Evolutionary conservation across 2,888 invertebrate genomes (phyloP).

Genomic region (Sarcophaga subvicina): DNA sequence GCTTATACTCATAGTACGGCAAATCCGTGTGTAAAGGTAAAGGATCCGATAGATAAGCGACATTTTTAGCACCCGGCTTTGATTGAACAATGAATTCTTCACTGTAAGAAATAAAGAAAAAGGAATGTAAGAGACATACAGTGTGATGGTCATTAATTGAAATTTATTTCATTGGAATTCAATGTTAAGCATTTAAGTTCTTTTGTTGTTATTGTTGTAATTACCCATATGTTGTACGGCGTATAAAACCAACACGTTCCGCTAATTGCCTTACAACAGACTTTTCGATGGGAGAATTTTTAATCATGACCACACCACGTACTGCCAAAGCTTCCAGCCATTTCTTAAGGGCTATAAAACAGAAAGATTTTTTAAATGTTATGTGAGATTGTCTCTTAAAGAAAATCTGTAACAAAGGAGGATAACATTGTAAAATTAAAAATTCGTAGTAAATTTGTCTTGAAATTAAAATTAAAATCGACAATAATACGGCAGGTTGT

Average conservation of each 20-base stretch:
- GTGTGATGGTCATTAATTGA: neutral
- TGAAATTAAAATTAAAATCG: too few species aligned
- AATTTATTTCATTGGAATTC: constrained; percentile 12
- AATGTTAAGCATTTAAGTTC: neutral
- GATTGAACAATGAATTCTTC: constrained; percentile 86
- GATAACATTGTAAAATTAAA: too few species aligned
- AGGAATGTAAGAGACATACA: too few species aligned
- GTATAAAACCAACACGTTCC: constrained; percentile 86
- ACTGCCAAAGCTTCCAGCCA: constrained; percentile 86
- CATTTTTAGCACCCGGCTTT: constrained; percentile 87
- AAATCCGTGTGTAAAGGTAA: constrained; percentile 89
- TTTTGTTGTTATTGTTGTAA: constrained; percentile 33
- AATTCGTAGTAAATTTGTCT: too few species aligned
- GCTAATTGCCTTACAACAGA: constrained; percentile 84
- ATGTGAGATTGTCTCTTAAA: too few species aligned
- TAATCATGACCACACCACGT: constrained; percentile 86
- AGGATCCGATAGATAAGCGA: constrained; percentile 87
- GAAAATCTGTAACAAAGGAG: too few species aligned
- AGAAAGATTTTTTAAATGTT: neutral
- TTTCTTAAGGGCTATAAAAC: constrained; percentile 77
- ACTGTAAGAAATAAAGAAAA: constrained; percentile 74
- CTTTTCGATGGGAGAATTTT: constrained; percentile 84
- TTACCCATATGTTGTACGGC: constrained; percentile 88
- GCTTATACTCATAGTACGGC: constrained; percentile 89
- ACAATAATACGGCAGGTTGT: too few species aligned